phyloP scores from a whole-genome alignment of 2,888 invertebrate species.

The Drosophila kanekoi region DNA sequence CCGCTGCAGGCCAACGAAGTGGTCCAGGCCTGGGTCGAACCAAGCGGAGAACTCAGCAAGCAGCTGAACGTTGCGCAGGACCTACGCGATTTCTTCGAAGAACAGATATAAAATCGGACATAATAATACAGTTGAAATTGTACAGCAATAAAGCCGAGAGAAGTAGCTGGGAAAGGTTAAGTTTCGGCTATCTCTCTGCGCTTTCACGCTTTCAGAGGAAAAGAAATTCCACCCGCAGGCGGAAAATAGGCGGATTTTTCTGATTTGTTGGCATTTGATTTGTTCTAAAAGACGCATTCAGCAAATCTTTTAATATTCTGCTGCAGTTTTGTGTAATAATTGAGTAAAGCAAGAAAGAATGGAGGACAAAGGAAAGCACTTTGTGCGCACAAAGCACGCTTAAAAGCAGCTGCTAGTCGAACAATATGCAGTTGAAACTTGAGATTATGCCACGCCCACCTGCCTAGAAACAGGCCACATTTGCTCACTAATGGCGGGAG shows the following conservation, averaged over 20 bases:
- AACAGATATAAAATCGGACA: neutral
- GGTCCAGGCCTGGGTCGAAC: neutral
- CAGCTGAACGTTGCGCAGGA: neutral
- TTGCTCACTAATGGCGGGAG: conserved; percentile 36
- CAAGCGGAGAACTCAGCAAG: neutral
- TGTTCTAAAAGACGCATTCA: too few relatives aligned
- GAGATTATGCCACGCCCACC: conserved; percentile 15
- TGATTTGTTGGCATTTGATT: too few relatives aligned
- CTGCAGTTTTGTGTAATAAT: too few relatives aligned
- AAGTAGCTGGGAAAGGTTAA: neutral
- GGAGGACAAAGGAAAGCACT: neutral
- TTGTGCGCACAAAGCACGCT: conserved; percentile 6
- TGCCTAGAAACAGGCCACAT: neutral
- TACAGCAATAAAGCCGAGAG: neutral
- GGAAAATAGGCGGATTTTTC: too few relatives aligned
- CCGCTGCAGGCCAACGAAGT: conserved; percentile 27
- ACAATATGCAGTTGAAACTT: conserved; percentile 19
- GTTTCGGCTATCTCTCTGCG: too few relatives aligned
- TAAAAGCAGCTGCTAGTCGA: conserved; percentile 16
- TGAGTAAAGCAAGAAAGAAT: too few relatives aligned
- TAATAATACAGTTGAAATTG: too few relatives aligned
- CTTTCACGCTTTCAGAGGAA: neutral
- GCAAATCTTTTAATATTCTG: neutral
- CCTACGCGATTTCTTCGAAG: conserved; percentile 8
- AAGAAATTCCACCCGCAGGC: too few relatives aligned